Evolutionary conservation across 2,888 invertebrate genomes (phyloP).

Genomic region (Drosophila basisetae): DNA sequence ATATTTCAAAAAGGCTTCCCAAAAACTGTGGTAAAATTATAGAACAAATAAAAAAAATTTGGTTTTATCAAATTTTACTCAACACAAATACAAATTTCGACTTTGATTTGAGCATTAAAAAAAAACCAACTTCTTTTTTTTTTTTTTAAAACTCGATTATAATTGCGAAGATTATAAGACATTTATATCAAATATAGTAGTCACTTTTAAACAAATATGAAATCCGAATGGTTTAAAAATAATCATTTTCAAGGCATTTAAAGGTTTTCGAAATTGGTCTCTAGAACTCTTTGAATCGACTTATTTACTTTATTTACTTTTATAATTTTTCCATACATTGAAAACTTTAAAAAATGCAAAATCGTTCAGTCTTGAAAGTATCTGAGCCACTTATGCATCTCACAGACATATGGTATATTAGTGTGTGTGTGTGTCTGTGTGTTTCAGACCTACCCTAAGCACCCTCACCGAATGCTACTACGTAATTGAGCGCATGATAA

Average conservation of each 20-base stretch:
- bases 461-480: constrained; percentile 30
- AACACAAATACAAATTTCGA: not conserved
- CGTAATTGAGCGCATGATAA: constrained; percentile 71
- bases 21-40: not conserved
- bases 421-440: constrained; percentile 7
- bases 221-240: not conserved
- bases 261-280: not conserved
- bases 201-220: not conserved
- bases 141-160: too few relatives aligned
- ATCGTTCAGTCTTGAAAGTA: not conserved
- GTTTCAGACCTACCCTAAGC: constrained; percentile 51
- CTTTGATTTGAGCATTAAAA: not conserved
- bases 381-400: not conserved
- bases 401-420: not conserved
- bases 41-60: not conserved
- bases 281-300: not conserved
- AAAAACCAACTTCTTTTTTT: too few relatives aligned
- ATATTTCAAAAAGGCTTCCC: not conserved
- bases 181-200: not conserved
- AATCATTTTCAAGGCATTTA: not conserved
- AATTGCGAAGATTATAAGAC: not conserved
- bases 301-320: not conserved
- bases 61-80: not conserved
- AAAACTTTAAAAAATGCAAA: not conserved
- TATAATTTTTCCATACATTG: not conserved